Evolutionary conservation across 2,888 invertebrate genomes (phyloP).

Genomic region (Hirtodrosophila trivittata): DNA sequence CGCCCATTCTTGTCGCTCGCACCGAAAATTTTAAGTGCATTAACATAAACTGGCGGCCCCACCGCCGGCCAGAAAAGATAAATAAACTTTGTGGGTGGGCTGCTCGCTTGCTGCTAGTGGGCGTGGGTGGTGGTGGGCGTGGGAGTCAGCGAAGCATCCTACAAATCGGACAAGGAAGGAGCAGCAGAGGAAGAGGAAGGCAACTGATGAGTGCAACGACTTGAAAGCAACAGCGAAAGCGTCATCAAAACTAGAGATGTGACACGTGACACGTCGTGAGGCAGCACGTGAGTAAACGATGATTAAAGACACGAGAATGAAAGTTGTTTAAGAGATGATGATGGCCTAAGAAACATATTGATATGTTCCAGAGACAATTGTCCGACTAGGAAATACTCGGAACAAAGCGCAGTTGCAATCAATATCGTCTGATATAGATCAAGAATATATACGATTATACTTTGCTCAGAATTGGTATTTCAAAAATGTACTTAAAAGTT

Average conservation of each 20-base stretch:
- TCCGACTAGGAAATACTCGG: no score
- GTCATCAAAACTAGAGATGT: slow-evolving; percentile 20
- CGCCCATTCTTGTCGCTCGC: slow-evolving; percentile 60
- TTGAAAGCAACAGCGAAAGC: slow-evolving; percentile 48
- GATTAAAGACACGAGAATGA: no score
- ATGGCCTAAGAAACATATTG: no score
- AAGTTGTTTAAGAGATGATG: no score
- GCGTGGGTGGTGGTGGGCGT: background rate
- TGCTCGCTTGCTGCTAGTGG: background rate
- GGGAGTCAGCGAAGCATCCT: slow-evolving; percentile 5
- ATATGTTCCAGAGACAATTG: no score
- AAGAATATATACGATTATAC: no score
- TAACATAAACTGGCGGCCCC: slow-evolving; percentile 77
- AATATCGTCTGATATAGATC: no score
- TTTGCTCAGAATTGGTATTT: no score
- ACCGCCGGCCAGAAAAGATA: slow-evolving; percentile 55
- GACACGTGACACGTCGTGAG: slow-evolving; percentile 12
- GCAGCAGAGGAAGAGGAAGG: slow-evolving; percentile 1
- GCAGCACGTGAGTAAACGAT: background rate
- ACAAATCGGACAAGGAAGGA: background rate
- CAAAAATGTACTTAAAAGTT: no score
- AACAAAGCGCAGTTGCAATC: no score
- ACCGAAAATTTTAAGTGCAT: slow-evolving; percentile 79
- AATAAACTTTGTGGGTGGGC: slow-evolving; percentile 69
- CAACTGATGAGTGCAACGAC: slow-evolving; percentile 83